Evolutionary conservation across 2,888 invertebrate genomes (phyloP).

Genomic region (Dicroscelio sp.): DNA sequence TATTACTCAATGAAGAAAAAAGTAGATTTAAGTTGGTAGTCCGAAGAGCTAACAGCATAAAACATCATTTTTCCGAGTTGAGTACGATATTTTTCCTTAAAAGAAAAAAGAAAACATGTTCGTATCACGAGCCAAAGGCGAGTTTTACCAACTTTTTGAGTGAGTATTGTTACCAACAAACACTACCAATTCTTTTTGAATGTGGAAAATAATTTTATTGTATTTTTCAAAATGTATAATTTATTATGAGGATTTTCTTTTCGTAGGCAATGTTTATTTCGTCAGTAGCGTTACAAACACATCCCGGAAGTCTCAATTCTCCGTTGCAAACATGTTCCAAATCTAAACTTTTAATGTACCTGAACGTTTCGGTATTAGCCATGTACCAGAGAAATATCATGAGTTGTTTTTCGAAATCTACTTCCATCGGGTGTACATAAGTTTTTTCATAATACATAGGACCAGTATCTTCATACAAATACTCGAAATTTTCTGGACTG

Average conservation of each 20-base stretch:
- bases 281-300: not conserved
- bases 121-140: too few relatives aligned
- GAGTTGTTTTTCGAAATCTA: constrained; percentile 45
- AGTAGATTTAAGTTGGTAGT: not conserved
- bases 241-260: not conserved
- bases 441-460: constrained; percentile 31
- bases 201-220: not conserved
- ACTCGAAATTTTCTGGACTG: constrained; percentile 22
- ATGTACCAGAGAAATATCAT: constrained; percentile 55
- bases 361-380: constrained; percentile 50
- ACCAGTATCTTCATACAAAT: constrained; percentile 21
- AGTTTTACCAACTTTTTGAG: too few relatives aligned
- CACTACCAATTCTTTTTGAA: too few relatives aligned
- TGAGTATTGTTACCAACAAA: too few relatives aligned
- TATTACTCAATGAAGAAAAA: not conserved
- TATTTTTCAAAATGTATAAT: not conserved
- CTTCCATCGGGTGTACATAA: constrained; percentile 15
- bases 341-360: constrained; percentile 33
- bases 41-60: too few relatives aligned
- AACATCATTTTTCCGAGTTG: too few relatives aligned
- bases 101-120: too few relatives aligned
- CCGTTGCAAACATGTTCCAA: not conserved
- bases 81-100: too few relatives aligned
- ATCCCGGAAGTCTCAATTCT: too few relatives aligned
- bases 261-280: not conserved